Evolutionary conservation across 2,113 vertebrate genomes (phyloP).

Genomic region (Carettochelys insculpta): DNA sequence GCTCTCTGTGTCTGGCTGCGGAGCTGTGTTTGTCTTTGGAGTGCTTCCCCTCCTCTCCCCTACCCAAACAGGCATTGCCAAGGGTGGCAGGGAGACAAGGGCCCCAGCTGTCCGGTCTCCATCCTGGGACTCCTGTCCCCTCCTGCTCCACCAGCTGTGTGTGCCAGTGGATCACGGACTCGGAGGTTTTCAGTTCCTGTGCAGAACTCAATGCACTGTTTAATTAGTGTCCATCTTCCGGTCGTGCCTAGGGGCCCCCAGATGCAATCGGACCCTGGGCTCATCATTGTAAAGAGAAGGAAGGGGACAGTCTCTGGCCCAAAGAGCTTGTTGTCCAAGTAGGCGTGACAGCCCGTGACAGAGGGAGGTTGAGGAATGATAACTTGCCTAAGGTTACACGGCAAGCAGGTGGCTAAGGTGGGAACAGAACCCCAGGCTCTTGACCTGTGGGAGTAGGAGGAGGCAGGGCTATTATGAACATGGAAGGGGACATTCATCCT

Average conservation of each 20-base stretch:
- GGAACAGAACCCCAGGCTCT: too few species aligned
- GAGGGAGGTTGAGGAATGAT: neutral
- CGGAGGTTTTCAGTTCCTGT: neutral
- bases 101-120: neutral
- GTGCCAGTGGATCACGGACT: neutral
- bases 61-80: neutral
- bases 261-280: too few species aligned
- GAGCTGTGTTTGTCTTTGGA: neutral
- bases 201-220: neutral
- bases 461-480: too few species aligned
- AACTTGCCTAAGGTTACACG: neutral
- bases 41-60: neutral
- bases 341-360: neutral
- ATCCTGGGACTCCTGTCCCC: rapidly evolving
- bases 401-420: neutral
- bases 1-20: neutral
- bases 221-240: neutral
- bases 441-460: too few species aligned
- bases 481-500: neutral
- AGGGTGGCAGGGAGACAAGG: neutral
- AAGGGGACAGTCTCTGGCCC: neutral
- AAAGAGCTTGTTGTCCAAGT: neutral
- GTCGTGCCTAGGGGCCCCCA: too few species aligned
- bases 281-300: too few species aligned
- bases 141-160: neutral